Evolutionary conservation across 2,797 vertebrate genomes (phyloP), one percentile per base, ranked within the genome.

Genomic region (Leptatherina wallacei): DNA sequence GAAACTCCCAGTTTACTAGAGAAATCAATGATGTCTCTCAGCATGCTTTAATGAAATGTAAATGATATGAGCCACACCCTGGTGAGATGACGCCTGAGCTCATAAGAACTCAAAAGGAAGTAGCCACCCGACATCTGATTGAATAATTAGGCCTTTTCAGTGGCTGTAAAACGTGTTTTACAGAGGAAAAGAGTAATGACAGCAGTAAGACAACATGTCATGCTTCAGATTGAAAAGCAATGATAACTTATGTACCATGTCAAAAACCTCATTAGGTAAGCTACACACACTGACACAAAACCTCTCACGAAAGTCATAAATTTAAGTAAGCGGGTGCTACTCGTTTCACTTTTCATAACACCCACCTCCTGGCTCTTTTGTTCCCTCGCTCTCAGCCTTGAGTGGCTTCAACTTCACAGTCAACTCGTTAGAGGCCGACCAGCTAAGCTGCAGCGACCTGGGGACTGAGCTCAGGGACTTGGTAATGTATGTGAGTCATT

Each of bases 11-110:
- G 54, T 80, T 87, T 80, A 74, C 79, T 33, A 52, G 62, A 72
- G 61, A 77, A 90, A 90, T 91, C 85, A 78, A 76, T 88, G 85
- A 85, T 86, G 87, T 91, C 85, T 92, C 84, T 65, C 85, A 75
- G 85, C 58, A 16, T 52, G 82, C 68, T 84, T 79, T 90, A 89
- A 92, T 91, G 86, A 94, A 92, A 91, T 86, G 80, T 84, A 87
- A 90, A 91, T 82, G 72, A 88, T 87, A 86, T 83, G 84, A 88
- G 81, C 88, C 88, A 77, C 91, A 81, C 91, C 90, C 87, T 0
- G 47, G 70, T 68, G 89, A 83, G 84, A 81, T 62, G 84, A 89
- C 74, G 85, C 82, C 89, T 82, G 68, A 67, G 78, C 89, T 84
- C 80, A 57, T 80, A 82, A 81, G 81, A n/a, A 70, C 56, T 80